These are phyloP conservation scores for Pelecanus crispus DNA, from an alignment of 2,113 vertebrate species.

Conservation along the genomic window DNA sequence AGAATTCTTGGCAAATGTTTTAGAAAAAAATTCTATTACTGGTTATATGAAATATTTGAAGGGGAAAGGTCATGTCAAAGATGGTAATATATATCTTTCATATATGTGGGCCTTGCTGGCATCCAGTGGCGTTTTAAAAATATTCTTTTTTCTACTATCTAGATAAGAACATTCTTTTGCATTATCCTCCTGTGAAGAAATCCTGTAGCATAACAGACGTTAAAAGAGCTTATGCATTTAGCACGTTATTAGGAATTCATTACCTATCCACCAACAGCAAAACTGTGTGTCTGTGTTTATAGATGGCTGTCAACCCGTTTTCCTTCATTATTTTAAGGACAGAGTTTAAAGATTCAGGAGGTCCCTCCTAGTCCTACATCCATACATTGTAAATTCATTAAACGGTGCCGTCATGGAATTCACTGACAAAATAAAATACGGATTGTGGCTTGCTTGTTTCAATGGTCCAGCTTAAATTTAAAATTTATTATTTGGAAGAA, in stretches of 20 bases:
- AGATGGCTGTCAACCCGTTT: neutral
- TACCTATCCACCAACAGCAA: neutral
- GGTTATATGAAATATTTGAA: constrained; percentile 32
- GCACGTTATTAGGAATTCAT: neutral
- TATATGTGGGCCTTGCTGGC: neutral
- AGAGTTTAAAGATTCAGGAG: neutral
- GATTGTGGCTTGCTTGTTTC: neutral
- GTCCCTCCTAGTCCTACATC: neutral
- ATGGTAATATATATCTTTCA: constrained; percentile 20
- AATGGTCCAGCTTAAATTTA: neutral
- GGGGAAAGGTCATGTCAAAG: constrained; percentile 16
- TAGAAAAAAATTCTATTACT: constrained; percentile 6
- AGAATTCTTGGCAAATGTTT: constrained; percentile 21
- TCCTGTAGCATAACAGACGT: neutral
- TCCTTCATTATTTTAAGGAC: neutral
- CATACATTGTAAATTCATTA: neutral
- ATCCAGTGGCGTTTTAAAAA: neutral
- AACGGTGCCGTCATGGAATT: neutral
- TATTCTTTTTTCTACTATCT: neutral
- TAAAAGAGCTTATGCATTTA: neutral
- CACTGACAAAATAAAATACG: neutral
- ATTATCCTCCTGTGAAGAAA: neutral
- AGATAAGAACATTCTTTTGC: constrained; percentile 5
- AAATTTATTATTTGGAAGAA: constrained; percentile 22
- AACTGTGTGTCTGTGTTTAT: neutral